Base-by-base conservation (phyloP, 2,797 vertebrate species). In the Pipistrellus pygmaeus region DNA sequence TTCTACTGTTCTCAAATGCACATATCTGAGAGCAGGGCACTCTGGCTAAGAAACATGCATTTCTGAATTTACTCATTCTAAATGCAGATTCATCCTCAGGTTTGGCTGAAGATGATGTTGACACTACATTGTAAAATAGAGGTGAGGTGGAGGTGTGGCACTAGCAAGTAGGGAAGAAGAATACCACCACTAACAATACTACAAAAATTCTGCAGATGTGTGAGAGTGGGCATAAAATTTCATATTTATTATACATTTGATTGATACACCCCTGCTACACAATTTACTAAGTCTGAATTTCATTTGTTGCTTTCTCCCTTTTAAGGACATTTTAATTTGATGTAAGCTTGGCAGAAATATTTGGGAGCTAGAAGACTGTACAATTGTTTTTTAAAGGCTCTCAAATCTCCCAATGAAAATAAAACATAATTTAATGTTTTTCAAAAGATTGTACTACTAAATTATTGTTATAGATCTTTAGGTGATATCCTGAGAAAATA, bases 271-370 rank as follows among this genome's bases (percentile, higher is more conserved):
- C 3, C 66, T 90, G 27, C 14, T 32, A 64, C 11, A 75, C 4
- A 44, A 88, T 85, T 57, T 85, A 80, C 76, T 53, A 68, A 68
- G 20, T 57, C 27, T 81, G 53, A 91, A 84, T 89, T 89, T 60
- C 30, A 75, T 77, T 88, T 9, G 60, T 62, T 80, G 60, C 21
- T 20, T 87, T 88, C 20, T 90, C 57, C 4, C 51, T 32, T 93
- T 96, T 20, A 90, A 92, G 18, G 84, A 71, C 21, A 92, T 88
- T 94, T 90, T 83, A 85, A 94, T 92, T 90, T 93, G 32, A 91
- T 88, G 85, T 83, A 83, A 90, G 72, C 57, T 66, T 88, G 66
- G 88, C 20, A 83, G 83, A 84, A 95, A 62, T 82, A 90, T 88
- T 71, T 89, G 55, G 14, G 18, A 90, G 30, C 27, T 89, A 27